Evolutionary conservation across 1,140 invertebrate species (phyloP).

Genomic region (Proales similis): DNA sequence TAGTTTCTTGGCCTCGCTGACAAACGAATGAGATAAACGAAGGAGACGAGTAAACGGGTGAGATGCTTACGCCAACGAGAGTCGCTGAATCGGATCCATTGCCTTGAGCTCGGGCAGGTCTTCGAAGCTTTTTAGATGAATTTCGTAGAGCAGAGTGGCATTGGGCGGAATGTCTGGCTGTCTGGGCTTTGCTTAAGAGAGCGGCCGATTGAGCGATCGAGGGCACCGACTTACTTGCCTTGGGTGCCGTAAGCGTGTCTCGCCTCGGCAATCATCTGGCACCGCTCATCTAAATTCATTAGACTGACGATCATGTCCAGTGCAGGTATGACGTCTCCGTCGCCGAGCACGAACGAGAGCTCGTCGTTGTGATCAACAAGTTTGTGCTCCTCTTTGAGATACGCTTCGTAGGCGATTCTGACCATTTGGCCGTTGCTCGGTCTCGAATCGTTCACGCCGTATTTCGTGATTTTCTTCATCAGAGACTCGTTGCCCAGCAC

Average conservation of each 20-base stretch:
- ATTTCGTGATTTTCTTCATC: constrained; percentile 18
- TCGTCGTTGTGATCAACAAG: constrained; percentile 22
- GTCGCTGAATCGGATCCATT: constrained; percentile 22
- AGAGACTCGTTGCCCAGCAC: constrained; percentile 24
- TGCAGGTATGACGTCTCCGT: constrained; percentile 22
- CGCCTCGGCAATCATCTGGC: constrained; percentile 22
- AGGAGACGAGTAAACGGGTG: background rate
- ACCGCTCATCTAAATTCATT: constrained; percentile 29
- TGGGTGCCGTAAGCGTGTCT: constrained; percentile 10
- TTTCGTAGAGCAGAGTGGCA: constrained; percentile 25
- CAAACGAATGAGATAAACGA: background rate
- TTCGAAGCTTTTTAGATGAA: constrained; percentile 14
- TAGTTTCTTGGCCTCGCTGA: constrained; percentile 24
- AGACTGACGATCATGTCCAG: constrained; percentile 16
- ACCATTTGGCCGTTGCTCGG: constrained; percentile 35
- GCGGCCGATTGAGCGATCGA: too few species aligned
- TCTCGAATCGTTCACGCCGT: constrained; percentile 4
- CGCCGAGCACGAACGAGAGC: constrained; percentile 18
- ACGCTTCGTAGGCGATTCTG: constrained; percentile 24
- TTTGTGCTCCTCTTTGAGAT: constrained; percentile 14
- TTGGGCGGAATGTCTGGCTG: constrained; percentile 22
- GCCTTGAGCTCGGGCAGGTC: constrained; percentile 5
- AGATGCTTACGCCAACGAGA: constrained; percentile 15
- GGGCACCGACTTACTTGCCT: too few species aligned
- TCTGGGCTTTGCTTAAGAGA: too few species aligned